phyloP scores from a whole-genome alignment of 2,888 invertebrate genomes.

The Acleris emargana region DNA sequence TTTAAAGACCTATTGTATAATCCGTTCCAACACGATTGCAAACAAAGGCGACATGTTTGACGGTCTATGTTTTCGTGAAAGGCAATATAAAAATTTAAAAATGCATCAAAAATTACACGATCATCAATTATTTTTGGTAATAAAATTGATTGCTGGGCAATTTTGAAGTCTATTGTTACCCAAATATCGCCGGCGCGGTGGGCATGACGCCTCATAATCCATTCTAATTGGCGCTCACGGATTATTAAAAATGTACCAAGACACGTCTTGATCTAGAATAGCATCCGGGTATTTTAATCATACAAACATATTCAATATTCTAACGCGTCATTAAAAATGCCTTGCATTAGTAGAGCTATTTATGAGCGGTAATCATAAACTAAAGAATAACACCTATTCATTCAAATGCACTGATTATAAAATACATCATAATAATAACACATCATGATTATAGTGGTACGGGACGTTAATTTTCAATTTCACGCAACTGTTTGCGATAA shows the following conservation, averaged over 20 bases:
- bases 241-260: conserved; percentile 14
- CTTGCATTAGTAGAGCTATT: conserved; percentile 24
- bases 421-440: conserved; percentile 30
- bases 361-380: conserved; percentile 25
- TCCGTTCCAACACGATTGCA: too few relatives aligned
- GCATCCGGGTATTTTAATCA: conserved; percentile 32
- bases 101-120: not conserved
- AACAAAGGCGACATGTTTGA: too few relatives aligned
- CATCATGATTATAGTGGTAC: conserved; percentile 25
- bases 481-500: conserved; percentile 32
- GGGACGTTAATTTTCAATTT: conserved; percentile 35
- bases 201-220: conserved; percentile 16
- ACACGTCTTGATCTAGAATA: conserved; percentile 14
- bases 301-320: conserved; percentile 19
- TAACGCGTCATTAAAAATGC: conserved; percentile 19
- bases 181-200: not conserved
- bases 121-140: conserved; percentile 2
- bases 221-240: conserved; percentile 15
- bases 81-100: not conserved
- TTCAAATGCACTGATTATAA: conserved; percentile 18
- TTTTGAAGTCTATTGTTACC: conserved; percentile 8
- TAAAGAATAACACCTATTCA: conserved; percentile 30
- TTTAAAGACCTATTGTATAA: too few relatives aligned
- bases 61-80: too few relatives aligned
- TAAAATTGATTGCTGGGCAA: conserved; percentile 2